Conservation (phyloP, 2,797 vertebrate species). For the Discoglossus pictus region DNA sequence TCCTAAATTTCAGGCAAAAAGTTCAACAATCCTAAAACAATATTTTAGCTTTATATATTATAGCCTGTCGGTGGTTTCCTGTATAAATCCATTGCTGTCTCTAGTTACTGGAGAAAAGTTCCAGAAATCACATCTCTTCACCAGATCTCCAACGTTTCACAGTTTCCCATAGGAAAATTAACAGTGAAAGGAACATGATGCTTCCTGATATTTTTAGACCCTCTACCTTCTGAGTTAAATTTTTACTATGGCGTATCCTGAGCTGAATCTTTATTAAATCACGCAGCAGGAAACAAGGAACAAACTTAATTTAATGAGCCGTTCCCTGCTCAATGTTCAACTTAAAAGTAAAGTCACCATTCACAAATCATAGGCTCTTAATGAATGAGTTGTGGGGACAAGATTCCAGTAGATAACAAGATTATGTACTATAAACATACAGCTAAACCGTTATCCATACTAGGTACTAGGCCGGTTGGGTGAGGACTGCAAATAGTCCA, state of each 20-base stretch:
- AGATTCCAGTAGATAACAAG: too few species aligned
- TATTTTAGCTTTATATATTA: constrained; percentile 3
- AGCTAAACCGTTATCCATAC: too few species aligned
- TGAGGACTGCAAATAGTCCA: too few species aligned
- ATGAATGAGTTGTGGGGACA: too few species aligned
- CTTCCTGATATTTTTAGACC: not conserved
- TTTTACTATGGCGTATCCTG: not conserved
- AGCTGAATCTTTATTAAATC: not conserved
- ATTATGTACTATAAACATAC: too few species aligned
- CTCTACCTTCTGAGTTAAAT: not conserved
- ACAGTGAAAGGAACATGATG: not conserved
- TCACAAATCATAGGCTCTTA: too few species aligned
- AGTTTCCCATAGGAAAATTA: constrained; percentile 8
- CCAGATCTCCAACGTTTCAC: not conserved
- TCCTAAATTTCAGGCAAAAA: too few species aligned
- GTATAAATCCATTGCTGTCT: not conserved
- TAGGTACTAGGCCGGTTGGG: too few species aligned
- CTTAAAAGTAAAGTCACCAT: too few species aligned
- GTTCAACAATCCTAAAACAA: not conserved
- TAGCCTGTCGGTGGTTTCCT: not conserved
- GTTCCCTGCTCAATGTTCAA: too few species aligned
- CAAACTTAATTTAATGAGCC: not conserved
- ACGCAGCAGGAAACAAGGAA: not conserved
- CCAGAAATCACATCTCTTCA: not conserved
- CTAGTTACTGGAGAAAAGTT: not conserved